A percentile compares a stretch with the other conserved stretches of the same genome.
phyloP scores from a whole-genome alignment of 2,113 vertebrate species.

The Nyctibius bracteatus region DNA sequence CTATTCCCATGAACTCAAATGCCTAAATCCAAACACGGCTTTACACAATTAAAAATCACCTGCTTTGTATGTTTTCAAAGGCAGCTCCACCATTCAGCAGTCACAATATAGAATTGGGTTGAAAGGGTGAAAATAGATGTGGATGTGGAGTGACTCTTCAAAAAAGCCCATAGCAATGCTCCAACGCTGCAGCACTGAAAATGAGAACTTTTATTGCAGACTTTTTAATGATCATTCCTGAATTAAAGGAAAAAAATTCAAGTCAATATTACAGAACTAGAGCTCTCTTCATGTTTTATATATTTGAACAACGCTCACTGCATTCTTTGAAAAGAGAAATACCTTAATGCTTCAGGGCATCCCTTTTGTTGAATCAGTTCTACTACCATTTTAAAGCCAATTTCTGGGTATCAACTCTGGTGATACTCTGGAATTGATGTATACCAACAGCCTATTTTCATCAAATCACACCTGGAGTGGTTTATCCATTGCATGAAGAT shows the following conservation, averaged over 20 bases:
- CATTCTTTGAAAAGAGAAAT: not conserved
- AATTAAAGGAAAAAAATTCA: not conserved
- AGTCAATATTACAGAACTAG: not conserved
- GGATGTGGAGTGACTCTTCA: conserved; percentile 11
- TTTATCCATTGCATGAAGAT: not conserved
- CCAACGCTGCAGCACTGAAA: not conserved
- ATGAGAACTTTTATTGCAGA: not conserved
- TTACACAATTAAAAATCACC: conserved; percentile 56
- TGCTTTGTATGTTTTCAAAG: conserved; percentile 46
- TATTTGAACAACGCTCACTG: not conserved
- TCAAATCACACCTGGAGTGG: not conserved
- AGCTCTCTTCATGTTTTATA: not conserved
- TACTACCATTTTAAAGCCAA: not conserved
- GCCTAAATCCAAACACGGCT: not conserved
- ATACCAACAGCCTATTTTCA: not conserved
- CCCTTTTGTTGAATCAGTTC: not conserved
- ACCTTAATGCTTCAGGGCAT: not conserved
- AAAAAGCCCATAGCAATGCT: not conserved
- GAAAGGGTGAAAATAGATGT: conserved; percentile 21
- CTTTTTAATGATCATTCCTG: not conserved
- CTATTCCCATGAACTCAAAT: conserved; percentile 23
- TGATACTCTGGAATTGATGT: not conserved
- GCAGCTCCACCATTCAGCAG: not conserved
- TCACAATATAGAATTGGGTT: conserved; percentile 27
- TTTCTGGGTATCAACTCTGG: not conserved